Conservation (phyloP, 2,797 vertebrate species). For the Sciurus carolinensis region DNA sequence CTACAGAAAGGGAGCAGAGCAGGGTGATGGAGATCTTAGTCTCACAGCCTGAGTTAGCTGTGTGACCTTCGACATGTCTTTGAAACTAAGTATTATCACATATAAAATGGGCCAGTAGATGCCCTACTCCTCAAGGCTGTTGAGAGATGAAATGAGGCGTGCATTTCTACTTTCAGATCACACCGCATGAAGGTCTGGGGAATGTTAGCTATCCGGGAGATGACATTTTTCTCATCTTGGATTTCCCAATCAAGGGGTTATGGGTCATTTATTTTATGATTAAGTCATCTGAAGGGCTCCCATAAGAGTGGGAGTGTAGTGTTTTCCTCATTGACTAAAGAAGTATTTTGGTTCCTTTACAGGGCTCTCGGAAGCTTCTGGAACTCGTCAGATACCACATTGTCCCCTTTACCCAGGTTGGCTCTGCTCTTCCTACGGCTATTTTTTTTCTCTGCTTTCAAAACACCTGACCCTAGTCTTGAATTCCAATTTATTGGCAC, state of each 20-base stretch:
- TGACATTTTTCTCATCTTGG: neutral
- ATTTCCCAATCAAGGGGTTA: neutral
- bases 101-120: neutral
- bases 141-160: neutral
- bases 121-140: neutral
- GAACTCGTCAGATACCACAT: constrained; percentile 95
- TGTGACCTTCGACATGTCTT: neutral
- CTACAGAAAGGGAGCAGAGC: neutral
- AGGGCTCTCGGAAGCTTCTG: constrained; percentile 94
- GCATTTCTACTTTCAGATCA: neutral
- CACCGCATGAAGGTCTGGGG: neutral
- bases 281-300: neutral
- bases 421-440: neutral
- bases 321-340: constrained; percentile 47
- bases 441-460: neutral
- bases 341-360: constrained; percentile 58
- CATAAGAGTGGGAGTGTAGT: neutral
- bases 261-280: neutral
- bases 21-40: neutral
- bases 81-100: neutral
- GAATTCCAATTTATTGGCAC: neutral
- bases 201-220: neutral
- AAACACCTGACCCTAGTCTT: neutral
- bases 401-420: constrained; percentile 90
- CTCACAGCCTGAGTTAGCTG: neutral